Percentiles rank a stretch among this genome's conserved stretches.
Conservation (phyloP, 2,113 vertebrate genomes). For the Orycteropus afer region DNA sequence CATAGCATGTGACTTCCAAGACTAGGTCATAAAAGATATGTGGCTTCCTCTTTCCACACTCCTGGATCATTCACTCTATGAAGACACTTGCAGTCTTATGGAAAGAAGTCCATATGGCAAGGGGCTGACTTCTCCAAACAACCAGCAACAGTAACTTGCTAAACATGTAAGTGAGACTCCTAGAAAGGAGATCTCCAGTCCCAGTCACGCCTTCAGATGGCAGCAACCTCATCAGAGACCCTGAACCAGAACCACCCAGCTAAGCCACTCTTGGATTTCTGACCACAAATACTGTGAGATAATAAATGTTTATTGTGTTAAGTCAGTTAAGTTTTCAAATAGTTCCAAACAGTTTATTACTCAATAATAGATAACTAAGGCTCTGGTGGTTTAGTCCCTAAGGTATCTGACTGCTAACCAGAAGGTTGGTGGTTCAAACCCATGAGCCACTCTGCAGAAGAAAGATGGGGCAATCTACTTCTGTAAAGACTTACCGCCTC, state of each 20-base stretch:
- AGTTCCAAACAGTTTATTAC: conserved; percentile 39
- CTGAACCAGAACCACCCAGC: not conserved
- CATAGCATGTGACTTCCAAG: not conserved
- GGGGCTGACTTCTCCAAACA: not conserved
- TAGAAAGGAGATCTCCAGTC: not conserved
- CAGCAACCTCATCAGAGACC: not conserved
- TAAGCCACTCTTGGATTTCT: not conserved
- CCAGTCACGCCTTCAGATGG: not conserved
- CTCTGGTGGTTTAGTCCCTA: no score
- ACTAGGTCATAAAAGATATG: not conserved
- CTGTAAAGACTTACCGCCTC: no score
- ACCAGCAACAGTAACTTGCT: not conserved
- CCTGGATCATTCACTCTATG: not conserved
- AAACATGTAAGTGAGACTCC: not conserved
- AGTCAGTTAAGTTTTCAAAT: not conserved
- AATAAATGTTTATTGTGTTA: not conserved
- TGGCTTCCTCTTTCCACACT: not conserved
- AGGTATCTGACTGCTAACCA: no score
- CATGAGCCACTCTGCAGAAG: no score
- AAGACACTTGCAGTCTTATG: not conserved
- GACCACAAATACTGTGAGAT: not conserved
- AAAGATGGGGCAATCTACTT: no score
- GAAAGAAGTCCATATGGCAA: not conserved
- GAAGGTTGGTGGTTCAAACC: no score
- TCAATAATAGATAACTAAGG: not conserved